Percentiles rank a stretch among this genome's conserved stretches.
Evolutionary conservation across 2,888 invertebrate species (phyloP).

Genomic region (Xanthorhoe spadicearia): DNA sequence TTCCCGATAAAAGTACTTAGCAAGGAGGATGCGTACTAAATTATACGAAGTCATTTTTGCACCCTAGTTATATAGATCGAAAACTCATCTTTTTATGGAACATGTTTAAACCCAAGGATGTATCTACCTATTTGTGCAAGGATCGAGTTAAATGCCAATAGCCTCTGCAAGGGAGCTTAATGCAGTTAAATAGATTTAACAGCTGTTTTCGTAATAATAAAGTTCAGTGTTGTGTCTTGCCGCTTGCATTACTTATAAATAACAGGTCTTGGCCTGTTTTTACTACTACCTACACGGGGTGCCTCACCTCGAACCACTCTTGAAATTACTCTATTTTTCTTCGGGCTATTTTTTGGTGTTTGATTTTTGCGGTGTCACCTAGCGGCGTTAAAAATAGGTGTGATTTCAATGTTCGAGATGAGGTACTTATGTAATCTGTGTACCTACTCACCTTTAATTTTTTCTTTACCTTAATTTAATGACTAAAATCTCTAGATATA

Average conservation of each 20-base stretch:
- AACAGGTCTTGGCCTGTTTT: no score
- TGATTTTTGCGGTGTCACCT: no score
- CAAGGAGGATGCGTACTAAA: background rate
- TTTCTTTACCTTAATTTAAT: no score
- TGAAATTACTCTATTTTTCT: no score
- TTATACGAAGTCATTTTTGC: background rate
- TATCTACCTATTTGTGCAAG: conserved; percentile 5
- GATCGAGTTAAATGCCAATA: conserved; percentile 16
- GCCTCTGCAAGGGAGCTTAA: background rate
- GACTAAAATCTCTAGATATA: background rate
- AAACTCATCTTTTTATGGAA: conserved; percentile 17
- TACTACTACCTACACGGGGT: no score
- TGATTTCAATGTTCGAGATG: no score
- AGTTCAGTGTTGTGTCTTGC: background rate
- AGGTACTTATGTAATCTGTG: no score
- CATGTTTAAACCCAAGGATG: conserved; percentile 18
- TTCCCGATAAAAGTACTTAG: background rate
- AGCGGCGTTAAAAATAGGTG: no score
- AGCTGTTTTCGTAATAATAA: background rate
- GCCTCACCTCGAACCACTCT: no score
- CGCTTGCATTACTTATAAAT: no score
- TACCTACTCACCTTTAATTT: no score
- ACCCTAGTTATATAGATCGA: conserved; percentile 14
- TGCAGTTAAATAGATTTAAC: background rate
- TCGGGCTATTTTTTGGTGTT: no score